Evolutionary conservation across 2,888 invertebrate species (phyloP).

Genomic region (Scrobipalpa atriplicella): DNA sequence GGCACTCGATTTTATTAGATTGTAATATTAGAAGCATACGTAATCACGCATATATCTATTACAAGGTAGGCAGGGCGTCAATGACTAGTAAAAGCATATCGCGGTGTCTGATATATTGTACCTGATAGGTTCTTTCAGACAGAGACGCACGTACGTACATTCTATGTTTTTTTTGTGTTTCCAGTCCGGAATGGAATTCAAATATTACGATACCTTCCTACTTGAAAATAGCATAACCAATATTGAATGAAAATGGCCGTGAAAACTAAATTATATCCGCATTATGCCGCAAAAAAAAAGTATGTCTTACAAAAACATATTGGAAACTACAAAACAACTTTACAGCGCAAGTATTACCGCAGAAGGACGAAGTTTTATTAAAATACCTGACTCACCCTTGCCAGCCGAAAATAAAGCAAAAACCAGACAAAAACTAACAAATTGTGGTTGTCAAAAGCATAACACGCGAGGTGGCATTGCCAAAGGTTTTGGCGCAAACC

Average conservation of each 20-base stretch:
- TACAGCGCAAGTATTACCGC: neutral
- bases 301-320: neutral
- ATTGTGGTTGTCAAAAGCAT: neutral
- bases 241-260: neutral
- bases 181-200: too few species aligned
- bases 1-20: neutral
- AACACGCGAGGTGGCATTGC: constrained; percentile 6
- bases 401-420: constrained; percentile 1
- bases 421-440: neutral
- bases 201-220: neutral
- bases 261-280: constrained; percentile 8
- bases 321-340: neutral
- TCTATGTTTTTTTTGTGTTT: too few species aligned
- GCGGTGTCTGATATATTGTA: too few species aligned
- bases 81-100: too few species aligned
- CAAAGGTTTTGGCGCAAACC: constrained; percentile 47
- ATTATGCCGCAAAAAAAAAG: constrained; percentile 10
- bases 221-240: neutral
- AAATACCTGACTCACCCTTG: neutral
- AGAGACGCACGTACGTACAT: too few species aligned
- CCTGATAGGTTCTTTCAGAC: too few species aligned
- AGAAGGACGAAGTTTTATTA: neutral
- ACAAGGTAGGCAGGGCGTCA: too few species aligned
- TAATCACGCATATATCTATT: neutral
- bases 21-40: neutral